phyloP scores from a whole-genome alignment of 2,888 invertebrate species.

The Epirrita christyi region DNA sequence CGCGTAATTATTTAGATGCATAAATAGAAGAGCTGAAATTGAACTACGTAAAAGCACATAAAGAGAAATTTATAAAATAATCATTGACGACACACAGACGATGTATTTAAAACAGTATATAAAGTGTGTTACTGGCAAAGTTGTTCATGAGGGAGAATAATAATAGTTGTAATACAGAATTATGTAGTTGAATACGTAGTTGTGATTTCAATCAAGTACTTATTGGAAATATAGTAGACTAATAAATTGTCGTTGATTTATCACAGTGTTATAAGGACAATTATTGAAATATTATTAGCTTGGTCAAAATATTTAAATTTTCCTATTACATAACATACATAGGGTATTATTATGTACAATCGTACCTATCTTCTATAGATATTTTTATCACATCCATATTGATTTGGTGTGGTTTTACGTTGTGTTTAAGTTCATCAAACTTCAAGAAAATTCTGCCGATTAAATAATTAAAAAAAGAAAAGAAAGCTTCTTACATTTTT shows the following conservation, averaged over 20 bases:
- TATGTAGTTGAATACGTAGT: too few species aligned
- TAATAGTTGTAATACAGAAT: too few species aligned
- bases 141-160: too few species aligned
- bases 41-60: too few species aligned
- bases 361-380: too few species aligned
- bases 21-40: too few species aligned
- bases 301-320: not conserved
- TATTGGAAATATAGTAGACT: not conserved
- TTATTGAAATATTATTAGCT: not conserved
- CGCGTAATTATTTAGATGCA: too few species aligned
- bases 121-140: too few species aligned
- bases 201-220: too few species aligned
- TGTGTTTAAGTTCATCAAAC: not conserved
- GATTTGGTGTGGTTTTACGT: not conserved
- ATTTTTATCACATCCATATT: not conserved
- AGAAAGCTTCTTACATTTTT: not conserved
- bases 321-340: not conserved
- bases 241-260: not conserved
- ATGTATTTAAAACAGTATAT: too few species aligned
- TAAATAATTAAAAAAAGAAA: not conserved
- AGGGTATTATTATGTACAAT: not conserved
- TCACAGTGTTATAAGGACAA: not conserved
- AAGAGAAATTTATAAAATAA: too few species aligned
- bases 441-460: not conserved
- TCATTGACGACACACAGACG: too few species aligned